Conservation (phyloP, 2,797 vertebrate genomes). For the Rhynchonycteris naso region DNA sequence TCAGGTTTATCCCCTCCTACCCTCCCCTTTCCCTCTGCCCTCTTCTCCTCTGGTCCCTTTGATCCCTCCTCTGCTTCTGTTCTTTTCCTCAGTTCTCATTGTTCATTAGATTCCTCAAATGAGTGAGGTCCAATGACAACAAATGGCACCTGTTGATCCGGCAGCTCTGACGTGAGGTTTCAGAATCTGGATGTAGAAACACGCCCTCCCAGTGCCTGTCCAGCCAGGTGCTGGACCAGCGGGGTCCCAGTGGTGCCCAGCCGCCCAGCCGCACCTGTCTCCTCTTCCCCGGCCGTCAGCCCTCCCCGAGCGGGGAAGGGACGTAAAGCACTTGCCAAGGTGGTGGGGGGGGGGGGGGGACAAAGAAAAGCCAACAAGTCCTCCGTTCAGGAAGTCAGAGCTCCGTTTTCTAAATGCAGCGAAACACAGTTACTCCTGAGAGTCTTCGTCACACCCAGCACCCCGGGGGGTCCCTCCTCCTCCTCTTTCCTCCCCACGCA, state of each 20-base stretch:
- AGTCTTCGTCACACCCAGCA: background rate
- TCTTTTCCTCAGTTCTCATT: too few species aligned
- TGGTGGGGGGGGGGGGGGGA: background rate
- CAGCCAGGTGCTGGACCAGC: background rate
- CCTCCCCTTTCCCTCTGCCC: too few species aligned
- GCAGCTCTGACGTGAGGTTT: background rate
- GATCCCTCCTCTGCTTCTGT: too few species aligned
- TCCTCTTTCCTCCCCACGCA: background rate
- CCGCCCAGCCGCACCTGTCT: background rate
- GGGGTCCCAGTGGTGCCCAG: background rate
- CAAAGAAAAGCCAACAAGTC: background rate
- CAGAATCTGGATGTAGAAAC: accelerated
- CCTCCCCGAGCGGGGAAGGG: background rate
- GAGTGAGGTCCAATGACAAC: too few species aligned
- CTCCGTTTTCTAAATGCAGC: background rate
- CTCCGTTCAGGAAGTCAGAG: background rate
- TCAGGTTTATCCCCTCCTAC: too few species aligned
- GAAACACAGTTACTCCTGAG: background rate
- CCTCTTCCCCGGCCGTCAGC: background rate
- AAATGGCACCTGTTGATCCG: background rate
- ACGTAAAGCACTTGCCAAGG: background rate
- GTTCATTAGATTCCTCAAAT: too few species aligned
- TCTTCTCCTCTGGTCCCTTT: too few species aligned
- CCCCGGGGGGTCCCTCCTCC: background rate
- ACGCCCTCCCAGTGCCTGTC: background rate